Evolutionary conservation across 2,888 invertebrate species (phyloP), one percentile per base, ranked within the genome.

Genomic region (Drosophila nigricruria): DNA sequence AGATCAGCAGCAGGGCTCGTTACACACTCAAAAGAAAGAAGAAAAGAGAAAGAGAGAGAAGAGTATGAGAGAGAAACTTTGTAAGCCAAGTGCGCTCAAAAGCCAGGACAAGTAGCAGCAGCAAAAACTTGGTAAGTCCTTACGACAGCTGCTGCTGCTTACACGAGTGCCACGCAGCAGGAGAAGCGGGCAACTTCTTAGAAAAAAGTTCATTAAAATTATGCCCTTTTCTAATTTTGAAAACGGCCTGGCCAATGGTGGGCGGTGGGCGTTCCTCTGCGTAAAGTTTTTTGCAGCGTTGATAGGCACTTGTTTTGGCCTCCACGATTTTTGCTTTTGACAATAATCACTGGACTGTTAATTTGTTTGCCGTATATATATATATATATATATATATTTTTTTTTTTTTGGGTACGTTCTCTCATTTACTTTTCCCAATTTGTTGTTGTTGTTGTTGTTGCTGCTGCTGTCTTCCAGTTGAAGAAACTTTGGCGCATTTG

Each of bases 291-390:
- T 45, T 54, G 32, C 30, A 45, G 36, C 54, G 73, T 72, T 75
- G 83, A 82, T 82, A 74, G 83, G 87, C 81, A 86, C 84, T 86
- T 88, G 79, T 82, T 72, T 73, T 77, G 57, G 57, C 32, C 30
- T 43, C 57, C 57, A 42, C 43, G 57, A 40, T 61, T 65, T 67
- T 86, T 79, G 77, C 87, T 83, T 76, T 89, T 83, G 81, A 91
- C 87, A 90, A 90, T 88, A 77, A 91, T 91, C 91, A 91, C 72
- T 91, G 88, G 87, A 91, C 91, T 91, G 91, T 91, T 91, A 91
- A 91, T 91, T 91, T 82, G 71, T 82, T 81, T 74, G 73, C 76
- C 71, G 67, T 73, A 76, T 71, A 81, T 64, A 30, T 47, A 8
- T n/a, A n/a, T 42, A n/a, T n/a, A n/a, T n/a, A n/a, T n/a, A n/a